These are phyloP conservation scores for Poecilobothrus nobilitatus DNA, from an alignment of 2,888 invertebrate genomes.

Conservation along the genomic window DNA sequence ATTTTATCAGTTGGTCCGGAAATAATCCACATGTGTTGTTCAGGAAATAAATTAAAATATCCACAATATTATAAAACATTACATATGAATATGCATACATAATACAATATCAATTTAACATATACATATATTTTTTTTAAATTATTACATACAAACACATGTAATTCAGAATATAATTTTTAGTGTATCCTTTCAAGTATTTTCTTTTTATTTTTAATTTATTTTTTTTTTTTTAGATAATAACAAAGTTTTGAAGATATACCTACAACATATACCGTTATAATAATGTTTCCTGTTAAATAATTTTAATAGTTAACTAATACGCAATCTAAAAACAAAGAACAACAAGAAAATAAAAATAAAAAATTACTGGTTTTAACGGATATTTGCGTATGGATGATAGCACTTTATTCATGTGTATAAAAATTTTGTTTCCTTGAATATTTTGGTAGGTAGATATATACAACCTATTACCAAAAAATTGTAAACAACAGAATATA, in stretches of 20 bases:
- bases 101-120: background rate
- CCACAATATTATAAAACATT: background rate
- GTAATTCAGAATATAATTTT: no score
- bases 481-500: no score
- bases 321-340: background rate
- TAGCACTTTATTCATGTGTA: no score
- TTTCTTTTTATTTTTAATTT: background rate
- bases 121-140: no score
- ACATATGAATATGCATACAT: background rate
- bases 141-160: background rate
- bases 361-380: background rate
- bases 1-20: background rate
- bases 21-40: background rate
- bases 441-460: no score
- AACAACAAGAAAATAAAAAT: no score
- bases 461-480: no score
- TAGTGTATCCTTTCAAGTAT: no score
- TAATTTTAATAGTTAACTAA: background rate
- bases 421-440: no score
- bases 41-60: slow-evolving; percentile 3
- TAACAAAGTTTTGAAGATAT: background rate
- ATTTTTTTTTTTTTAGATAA: background rate
- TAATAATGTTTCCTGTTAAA: background rate
- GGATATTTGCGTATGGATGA: background rate
- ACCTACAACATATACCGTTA: background rate